Conservation (phyloP, 2,888 invertebrate species). For the Drosophila phalerata region DNA sequence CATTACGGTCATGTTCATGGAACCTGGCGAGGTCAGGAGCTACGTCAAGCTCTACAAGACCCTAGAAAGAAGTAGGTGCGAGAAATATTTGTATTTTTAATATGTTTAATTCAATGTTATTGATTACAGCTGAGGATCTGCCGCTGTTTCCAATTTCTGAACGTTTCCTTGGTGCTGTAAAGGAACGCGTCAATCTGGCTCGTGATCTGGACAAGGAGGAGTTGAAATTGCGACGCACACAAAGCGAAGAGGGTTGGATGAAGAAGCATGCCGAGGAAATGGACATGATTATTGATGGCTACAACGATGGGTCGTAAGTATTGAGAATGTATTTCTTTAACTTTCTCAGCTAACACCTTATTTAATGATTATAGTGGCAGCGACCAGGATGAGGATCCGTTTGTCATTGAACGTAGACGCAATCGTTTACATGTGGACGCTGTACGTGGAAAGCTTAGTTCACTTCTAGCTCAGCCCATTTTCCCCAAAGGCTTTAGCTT, state of each 20-base stretch:
- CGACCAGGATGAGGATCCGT: conserved; percentile 84
- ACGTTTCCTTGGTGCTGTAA: conserved; percentile 88
- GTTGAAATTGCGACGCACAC: conserved; percentile 88
- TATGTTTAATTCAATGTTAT: neutral
- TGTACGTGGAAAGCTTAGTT: conserved; percentile 69
- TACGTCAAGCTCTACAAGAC: conserved; percentile 94
- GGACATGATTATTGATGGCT: conserved; percentile 95
- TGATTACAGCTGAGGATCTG: conserved; percentile 90
- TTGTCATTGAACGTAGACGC: conserved; percentile 81
- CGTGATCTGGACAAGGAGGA: conserved; percentile 92
- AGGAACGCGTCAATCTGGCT: conserved; percentile 91
- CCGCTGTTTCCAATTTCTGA: conserved; percentile 93
- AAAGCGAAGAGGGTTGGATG: conserved; percentile 93
- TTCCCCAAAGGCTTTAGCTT: conserved; percentile 90
- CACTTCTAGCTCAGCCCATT: conserved; percentile 87
- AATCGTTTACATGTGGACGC: conserved; percentile 79
- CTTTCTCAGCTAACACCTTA: neutral
- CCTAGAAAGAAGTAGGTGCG: conserved; percentile 92
- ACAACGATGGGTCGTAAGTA: conserved; percentile 85
- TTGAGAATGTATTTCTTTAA: conserved; percentile 32
- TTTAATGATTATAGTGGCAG: conserved; percentile 64
- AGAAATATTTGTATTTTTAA: neutral
- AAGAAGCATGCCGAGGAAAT: conserved; percentile 94
- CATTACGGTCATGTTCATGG: conserved; percentile 95
- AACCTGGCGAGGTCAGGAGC: conserved; percentile 92